These are phyloP conservation scores for Yponomeuta malinellus DNA, from an alignment of 2,888 invertebrate genomes.

Conservation along the genomic window DNA sequence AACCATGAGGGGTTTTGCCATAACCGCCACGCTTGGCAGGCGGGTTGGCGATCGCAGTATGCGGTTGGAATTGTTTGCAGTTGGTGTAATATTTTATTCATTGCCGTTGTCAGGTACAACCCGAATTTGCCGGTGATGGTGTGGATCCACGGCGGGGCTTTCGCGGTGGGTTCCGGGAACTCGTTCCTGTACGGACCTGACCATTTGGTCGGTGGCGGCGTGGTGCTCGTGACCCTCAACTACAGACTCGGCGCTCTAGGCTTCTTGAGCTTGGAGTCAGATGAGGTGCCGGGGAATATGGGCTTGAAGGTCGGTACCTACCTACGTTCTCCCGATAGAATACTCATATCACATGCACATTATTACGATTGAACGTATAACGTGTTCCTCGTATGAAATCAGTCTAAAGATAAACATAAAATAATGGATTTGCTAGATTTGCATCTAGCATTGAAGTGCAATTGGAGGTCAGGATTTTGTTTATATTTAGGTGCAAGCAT, in stretches of 20 bases:
- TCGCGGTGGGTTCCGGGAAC: slow-evolving; percentile 78
- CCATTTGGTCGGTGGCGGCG: slow-evolving; percentile 75
- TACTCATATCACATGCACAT: neutral
- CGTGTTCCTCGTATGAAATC: too few species aligned
- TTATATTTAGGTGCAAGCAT: neutral
- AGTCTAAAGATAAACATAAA: too few species aligned
- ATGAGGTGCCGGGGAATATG: slow-evolving; percentile 79
- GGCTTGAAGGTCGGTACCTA: slow-evolving; percentile 69
- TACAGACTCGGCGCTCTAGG: slow-evolving; percentile 78
- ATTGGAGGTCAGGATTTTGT: neutral
- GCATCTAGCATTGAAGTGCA: neutral
- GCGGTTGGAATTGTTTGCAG: too few species aligned
- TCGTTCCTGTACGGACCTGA: slow-evolving; percentile 79
- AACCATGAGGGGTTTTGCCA: too few species aligned
- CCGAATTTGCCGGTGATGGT: slow-evolving; percentile 79
- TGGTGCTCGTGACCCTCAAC: slow-evolving; percentile 79
- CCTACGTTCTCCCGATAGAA: slow-evolving; percentile 14
- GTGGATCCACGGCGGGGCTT: slow-evolving; percentile 80
- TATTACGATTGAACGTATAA: neutral
- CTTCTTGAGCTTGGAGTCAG: slow-evolving; percentile 78
- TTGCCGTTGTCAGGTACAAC: slow-evolving; percentile 47
- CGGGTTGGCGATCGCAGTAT: too few species aligned
- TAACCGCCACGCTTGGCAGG: too few species aligned
- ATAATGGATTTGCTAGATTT: neutral
- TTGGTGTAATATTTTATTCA: too few species aligned